phyloP scores from a whole-genome alignment of 2,888 invertebrate genomes.

The Drosophila formosana region DNA sequence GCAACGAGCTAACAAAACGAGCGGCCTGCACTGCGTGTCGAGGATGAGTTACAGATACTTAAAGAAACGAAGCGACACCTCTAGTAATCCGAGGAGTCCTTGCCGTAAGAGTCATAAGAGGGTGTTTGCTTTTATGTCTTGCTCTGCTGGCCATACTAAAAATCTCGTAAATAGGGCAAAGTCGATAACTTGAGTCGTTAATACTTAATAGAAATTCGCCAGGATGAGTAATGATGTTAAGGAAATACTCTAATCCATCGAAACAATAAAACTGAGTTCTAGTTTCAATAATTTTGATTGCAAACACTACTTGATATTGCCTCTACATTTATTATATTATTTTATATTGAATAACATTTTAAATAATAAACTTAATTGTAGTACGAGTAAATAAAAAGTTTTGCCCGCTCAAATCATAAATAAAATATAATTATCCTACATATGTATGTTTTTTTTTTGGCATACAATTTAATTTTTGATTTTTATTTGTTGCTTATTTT shows the following conservation, averaged over 20 bases:
- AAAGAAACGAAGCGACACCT: slow-evolving; percentile 10
- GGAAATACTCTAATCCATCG: background rate
- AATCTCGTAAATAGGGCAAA: slow-evolving; percentile 39
- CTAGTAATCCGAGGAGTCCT: slow-evolving; percentile 6
- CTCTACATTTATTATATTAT: too few species aligned
- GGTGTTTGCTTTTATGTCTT: slow-evolving; percentile 54
- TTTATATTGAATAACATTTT: too few species aligned
- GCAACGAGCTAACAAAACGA: slow-evolving; percentile 61
- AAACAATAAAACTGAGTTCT: too few species aligned
- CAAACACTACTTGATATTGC: too few species aligned
- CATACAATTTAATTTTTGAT: too few species aligned
- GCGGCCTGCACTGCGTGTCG: slow-evolving; percentile 50
- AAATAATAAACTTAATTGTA: too few species aligned
- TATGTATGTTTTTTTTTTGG: too few species aligned
- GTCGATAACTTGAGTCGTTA: slow-evolving; percentile 32
- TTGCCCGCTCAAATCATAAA: too few species aligned
- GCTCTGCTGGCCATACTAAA: slow-evolving; percentile 39
- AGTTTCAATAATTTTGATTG: too few species aligned
- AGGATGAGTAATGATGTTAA: background rate
- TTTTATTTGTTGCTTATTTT: too few species aligned
- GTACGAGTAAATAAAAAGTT: too few species aligned
- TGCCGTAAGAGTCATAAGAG: slow-evolving; percentile 14
- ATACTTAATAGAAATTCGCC: slow-evolving; percentile 7
- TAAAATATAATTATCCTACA: too few species aligned
- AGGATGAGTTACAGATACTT: slow-evolving; percentile 50